A percentile compares a stretch with the other conserved stretches of the same genome.
phyloP scores from a whole-genome alignment of 2,888 invertebrate species.

The Oscheius sp. region DNA sequence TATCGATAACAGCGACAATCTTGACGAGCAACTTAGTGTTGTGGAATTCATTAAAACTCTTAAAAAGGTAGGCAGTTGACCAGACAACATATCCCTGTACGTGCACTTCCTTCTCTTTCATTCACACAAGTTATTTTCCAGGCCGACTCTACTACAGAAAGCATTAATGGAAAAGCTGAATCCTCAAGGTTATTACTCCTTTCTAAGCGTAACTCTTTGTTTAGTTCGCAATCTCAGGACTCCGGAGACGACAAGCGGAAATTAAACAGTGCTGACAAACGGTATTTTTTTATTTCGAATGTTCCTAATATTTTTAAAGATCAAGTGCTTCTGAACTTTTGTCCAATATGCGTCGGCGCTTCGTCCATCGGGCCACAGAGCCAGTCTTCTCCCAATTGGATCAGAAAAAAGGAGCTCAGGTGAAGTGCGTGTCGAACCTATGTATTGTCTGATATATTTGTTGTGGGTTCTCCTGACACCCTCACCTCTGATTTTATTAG shows the following conservation, averaged over 20 bases:
- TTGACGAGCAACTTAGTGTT: constrained; percentile 54
- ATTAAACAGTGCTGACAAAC: constrained; percentile 11
- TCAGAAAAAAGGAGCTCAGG: constrained; percentile 19
- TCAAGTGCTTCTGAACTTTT: constrained; percentile 50
- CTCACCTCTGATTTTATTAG: constrained; percentile 8
- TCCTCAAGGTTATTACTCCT: constrained; percentile 1
- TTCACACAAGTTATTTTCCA: background rate
- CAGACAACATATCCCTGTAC: too few species aligned
- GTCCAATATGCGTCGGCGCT: constrained; percentile 51
- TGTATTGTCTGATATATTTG: background rate
- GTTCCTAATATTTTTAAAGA: constrained; percentile 36
- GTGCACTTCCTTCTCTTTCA: too few species aligned
- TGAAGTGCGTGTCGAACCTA: constrained; percentile 23
- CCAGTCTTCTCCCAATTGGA: constrained; percentile 51
- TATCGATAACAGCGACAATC: constrained; percentile 48
- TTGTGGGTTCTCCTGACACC: background rate
- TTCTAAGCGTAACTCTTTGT: background rate
- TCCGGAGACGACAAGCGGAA: constrained; percentile 24
- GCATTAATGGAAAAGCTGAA: constrained; percentile 21
- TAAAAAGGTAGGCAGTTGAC: constrained; percentile 42
- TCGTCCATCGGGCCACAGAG: constrained; percentile 56
- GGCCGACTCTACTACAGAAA: constrained; percentile 27
- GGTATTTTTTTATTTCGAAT: constrained; percentile 2
- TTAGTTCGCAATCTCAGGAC: constrained; percentile 17
- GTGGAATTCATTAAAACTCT: constrained; percentile 56